phyloP scores from a whole-genome alignment of 2,113 vertebrate species.

The Galemys pyrenaicus region DNA sequence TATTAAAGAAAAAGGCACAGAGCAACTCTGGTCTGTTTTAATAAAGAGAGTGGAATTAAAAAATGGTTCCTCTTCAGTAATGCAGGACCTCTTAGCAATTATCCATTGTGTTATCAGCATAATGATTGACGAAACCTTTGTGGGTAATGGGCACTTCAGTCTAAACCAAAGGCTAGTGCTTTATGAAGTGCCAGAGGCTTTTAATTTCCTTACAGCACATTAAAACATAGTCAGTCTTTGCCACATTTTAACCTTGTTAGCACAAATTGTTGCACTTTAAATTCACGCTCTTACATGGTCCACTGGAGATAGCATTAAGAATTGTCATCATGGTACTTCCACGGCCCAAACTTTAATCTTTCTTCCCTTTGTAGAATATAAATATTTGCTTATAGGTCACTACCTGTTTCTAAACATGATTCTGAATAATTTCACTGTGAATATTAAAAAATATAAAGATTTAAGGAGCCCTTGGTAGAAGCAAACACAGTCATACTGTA shows the following conservation, averaged over 20 bases:
- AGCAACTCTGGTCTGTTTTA: slow-evolving; percentile 56
- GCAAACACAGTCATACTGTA: slow-evolving; percentile 44
- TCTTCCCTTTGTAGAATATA: neutral
- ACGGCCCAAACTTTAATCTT: neutral
- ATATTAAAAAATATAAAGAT: slow-evolving; percentile 49
- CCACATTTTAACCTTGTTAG: slow-evolving; percentile 87
- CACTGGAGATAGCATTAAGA: slow-evolving; percentile 82
- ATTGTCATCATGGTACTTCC: slow-evolving; percentile 57
- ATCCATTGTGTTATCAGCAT: slow-evolving; percentile 69
- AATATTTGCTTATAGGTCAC: slow-evolving; percentile 77
- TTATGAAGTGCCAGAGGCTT: slow-evolving; percentile 81
- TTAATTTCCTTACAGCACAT: slow-evolving; percentile 84
- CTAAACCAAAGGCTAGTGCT: slow-evolving; percentile 78
- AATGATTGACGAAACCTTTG: slow-evolving; percentile 79
- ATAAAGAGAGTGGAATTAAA: slow-evolving; percentile 53
- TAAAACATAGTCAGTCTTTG: slow-evolving; percentile 83
- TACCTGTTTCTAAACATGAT: slow-evolving; percentile 60
- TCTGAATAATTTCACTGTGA: slow-evolving; percentile 70
- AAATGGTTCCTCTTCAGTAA: slow-evolving; percentile 48
- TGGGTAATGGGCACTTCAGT: slow-evolving; percentile 80
- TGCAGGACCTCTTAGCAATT: slow-evolving; percentile 73
- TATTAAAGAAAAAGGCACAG: slow-evolving; percentile 54
- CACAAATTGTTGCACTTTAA: slow-evolving; percentile 83
- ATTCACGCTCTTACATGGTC: slow-evolving; percentile 80
- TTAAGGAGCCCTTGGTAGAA: slow-evolving; percentile 52